phyloP scores from a whole-genome alignment of 2,797 vertebrate species.

The Saguinus oedipus region DNA sequence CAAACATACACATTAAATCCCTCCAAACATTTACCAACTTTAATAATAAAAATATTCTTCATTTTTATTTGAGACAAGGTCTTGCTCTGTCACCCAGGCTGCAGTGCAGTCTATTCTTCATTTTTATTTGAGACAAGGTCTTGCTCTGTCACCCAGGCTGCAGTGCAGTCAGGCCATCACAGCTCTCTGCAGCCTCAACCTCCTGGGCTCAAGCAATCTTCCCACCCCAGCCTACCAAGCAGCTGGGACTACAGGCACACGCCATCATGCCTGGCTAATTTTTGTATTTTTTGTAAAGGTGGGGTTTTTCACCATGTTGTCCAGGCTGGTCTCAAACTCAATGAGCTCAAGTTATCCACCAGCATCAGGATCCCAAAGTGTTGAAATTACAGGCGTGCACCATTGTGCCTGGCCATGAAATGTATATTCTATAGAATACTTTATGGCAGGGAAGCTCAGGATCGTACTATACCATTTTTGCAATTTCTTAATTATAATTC shows the following conservation, averaged over 20 bases:
- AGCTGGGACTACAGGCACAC: neutral
- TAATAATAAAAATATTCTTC: neutral
- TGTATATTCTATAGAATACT: neutral
- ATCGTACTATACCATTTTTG: neutral
- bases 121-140: neutral
- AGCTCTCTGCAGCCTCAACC: neutral
- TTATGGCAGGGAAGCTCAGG: neutral
- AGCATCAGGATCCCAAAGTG: neutral
- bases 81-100: neutral
- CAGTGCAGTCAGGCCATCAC: neutral
- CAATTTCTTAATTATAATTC: neutral
- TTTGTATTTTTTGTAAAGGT: neutral
- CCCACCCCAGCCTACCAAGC: neutral
- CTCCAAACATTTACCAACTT: constrained; percentile 24
- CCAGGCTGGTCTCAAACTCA: neutral
- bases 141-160: neutral
- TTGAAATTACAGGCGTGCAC: neutral
- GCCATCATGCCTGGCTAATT: neutral
- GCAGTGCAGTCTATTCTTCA: neutral
- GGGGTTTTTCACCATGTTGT: neutral
- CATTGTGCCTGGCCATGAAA: neutral
- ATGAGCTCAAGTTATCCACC: neutral
- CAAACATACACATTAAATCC: neutral
- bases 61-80: neutral
- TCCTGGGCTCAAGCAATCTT: neutral